Evolutionary conservation across 2,888 invertebrate species (phyloP).

Genomic region (Melinopterus prodromus): DNA sequence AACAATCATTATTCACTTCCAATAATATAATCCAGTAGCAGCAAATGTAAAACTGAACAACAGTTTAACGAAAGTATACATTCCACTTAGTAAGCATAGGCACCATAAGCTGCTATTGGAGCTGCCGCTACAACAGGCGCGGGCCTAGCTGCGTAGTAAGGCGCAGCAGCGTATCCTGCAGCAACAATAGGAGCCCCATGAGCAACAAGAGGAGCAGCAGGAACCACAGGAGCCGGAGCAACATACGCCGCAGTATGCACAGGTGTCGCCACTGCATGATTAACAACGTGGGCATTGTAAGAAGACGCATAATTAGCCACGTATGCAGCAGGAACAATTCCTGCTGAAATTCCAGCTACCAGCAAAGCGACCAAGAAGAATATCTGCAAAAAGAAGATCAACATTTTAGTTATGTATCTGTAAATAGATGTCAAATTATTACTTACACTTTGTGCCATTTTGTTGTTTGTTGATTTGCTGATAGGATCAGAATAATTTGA

Average conservation of each 20-base stretch:
- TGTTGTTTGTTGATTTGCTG: neutral
- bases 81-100: slow-evolving; percentile 30
- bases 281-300: slow-evolving; percentile 77
- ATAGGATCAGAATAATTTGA: neutral
- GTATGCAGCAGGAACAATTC: slow-evolving; percentile 64
- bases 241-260: slow-evolving; percentile 55
- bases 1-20: neutral
- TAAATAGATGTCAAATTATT: neutral
- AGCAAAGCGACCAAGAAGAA: slow-evolving; percentile 35
- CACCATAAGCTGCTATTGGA: slow-evolving; percentile 38
- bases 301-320: slow-evolving; percentile 79
- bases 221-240: slow-evolving; percentile 45
- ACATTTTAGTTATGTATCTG: neutral
- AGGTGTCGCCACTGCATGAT: slow-evolving; percentile 78
- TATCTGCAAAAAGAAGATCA: slow-evolving; percentile 27
- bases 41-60: neutral
- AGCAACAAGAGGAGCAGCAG: slow-evolving; percentile 52
- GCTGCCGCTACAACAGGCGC: slow-evolving; percentile 35
- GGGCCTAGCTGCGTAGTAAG: slow-evolving; percentile 51
- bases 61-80: slow-evolving; percentile 6
- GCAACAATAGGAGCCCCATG: slow-evolving; percentile 43
- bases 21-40: neutral
- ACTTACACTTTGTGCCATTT: slow-evolving; percentile 32
- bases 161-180: slow-evolving; percentile 44
- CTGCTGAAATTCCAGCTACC: slow-evolving; percentile 50